A percentile compares a stretch with the other conserved stretches of the same genome.
Conservation (phyloP, 1,140 invertebrate genomes). For the Probaryconus sp. region DNA sequence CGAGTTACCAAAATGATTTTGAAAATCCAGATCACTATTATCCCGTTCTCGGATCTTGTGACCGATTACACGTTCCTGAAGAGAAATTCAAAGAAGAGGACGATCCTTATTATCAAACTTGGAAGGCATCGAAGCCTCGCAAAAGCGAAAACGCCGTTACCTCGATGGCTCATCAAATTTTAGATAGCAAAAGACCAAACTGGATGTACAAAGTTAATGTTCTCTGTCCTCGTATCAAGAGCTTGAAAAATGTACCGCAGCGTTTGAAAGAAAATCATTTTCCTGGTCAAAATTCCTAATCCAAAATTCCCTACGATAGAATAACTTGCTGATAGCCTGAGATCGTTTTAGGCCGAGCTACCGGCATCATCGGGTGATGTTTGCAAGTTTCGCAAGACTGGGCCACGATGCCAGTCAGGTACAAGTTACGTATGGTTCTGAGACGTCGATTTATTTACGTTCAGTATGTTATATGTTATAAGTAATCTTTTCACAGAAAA, state of each 20-base stretch:
- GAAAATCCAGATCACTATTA: too few relatives aligned
- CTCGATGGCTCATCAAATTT: conserved; percentile 77
- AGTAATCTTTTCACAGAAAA: not conserved
- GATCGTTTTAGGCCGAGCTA: conserved; percentile 68
- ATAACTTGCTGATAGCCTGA: conserved; percentile 71
- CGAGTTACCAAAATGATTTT: conserved; percentile 68
- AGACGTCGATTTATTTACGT: conserved; percentile 59
- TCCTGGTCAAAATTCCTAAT: too few relatives aligned
- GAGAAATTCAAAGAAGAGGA: conserved; percentile 62
- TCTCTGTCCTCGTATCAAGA: conserved; percentile 80
- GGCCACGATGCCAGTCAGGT: conserved; percentile 68
- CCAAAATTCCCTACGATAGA: conserved; percentile 44
- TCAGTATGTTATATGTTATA: conserved; percentile 27
- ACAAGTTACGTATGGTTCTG: conserved; percentile 68
- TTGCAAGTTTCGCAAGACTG: conserved; percentile 71
- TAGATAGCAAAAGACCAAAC: conserved; percentile 63
- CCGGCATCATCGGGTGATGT: conserved; percentile 67
- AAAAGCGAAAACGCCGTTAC: conserved; percentile 74
- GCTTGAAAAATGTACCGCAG: conserved; percentile 79
- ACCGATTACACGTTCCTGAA: conserved; percentile 71
- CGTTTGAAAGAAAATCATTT: too few relatives aligned
- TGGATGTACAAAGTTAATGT: conserved; percentile 73
- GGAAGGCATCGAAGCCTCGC: conserved; percentile 75
- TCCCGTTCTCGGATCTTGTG: too few relatives aligned
- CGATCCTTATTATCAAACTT: conserved; percentile 81